Conservation (phyloP, 2,888 invertebrate genomes). For the Dynastes tityus region DNA sequence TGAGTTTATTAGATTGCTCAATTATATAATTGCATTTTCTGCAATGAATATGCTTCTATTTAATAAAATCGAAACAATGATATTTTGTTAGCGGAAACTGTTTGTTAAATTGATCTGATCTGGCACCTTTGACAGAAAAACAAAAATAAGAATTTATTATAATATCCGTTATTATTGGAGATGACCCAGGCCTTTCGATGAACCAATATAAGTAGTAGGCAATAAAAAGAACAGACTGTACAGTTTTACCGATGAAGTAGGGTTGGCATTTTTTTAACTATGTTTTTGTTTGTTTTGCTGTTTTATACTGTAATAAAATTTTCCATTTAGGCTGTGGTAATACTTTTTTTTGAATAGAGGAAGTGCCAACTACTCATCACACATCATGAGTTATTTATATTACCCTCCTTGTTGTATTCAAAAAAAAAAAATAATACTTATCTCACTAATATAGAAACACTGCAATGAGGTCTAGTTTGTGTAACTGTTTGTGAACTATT, state of each 20-base stretch:
- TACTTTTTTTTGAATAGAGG: not conserved
- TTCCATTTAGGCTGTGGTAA: slow-evolving; percentile 44
- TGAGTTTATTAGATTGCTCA: slow-evolving; percentile 53
- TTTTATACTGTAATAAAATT: slow-evolving; percentile 20
- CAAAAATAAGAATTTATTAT: not conserved
- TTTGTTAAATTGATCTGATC: slow-evolving; percentile 13
- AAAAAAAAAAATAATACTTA: not conserved
- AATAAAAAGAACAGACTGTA: not conserved
- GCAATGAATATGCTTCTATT: slow-evolving; percentile 28
- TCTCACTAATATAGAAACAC: slow-evolving; percentile 17
- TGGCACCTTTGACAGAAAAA: not conserved
- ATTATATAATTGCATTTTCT: slow-evolving; percentile 48
- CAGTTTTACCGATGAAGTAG: not conserved
- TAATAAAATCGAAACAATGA: slow-evolving; percentile 12
- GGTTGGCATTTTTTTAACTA: not conserved
- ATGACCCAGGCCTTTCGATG: not conserved
- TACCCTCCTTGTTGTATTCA: not conserved
- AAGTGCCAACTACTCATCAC: slow-evolving; percentile 28
- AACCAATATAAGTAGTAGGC: not conserved
- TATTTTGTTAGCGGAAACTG: slow-evolving; percentile 8
- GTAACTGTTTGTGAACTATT: slow-evolving; percentile 22
- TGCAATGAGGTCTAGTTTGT: slow-evolving; percentile 16
- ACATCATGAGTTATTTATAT: not conserved
- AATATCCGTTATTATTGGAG: slow-evolving; percentile 18
- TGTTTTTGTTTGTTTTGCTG: slow-evolving; percentile 11